Percentiles rank a stretch among this genome's conserved stretches.
phyloP scores from a whole-genome alignment of 1,140 invertebrate species.

The Choristoneura fumiferana region DNA sequence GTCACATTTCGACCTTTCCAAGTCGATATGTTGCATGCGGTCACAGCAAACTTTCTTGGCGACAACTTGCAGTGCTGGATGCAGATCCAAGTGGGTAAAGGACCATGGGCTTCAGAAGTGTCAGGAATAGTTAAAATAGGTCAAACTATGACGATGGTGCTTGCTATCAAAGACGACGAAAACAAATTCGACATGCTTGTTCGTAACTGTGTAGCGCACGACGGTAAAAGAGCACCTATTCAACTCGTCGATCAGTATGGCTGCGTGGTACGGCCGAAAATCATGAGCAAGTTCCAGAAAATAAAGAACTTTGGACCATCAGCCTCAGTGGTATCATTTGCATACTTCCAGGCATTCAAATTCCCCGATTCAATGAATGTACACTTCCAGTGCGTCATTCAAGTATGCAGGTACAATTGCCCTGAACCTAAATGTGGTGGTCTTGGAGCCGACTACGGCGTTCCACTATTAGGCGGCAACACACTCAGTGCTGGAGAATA shows the following conservation, averaged over 20 bases:
- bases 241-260: slow-evolving; percentile 95
- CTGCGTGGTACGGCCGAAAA: slow-evolving; percentile 94
- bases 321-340: slow-evolving; percentile 95
- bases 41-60: slow-evolving; percentile 95
- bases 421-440: slow-evolving; percentile 93
- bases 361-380: slow-evolving; percentile 98
- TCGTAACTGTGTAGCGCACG: slow-evolving; percentile 95
- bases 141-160: slow-evolving; percentile 97
- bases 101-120: slow-evolving; percentile 96
- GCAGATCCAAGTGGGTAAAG: slow-evolving; percentile 97
- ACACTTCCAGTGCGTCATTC: slow-evolving; percentile 97
- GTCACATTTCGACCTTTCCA: slow-evolving; percentile 96
- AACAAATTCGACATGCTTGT: slow-evolving; percentile 98
- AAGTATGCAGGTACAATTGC: slow-evolving; percentile 95
- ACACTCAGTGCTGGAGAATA: slow-evolving; percentile 82
- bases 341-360: slow-evolving; percentile 98
- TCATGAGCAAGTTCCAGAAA: slow-evolving; percentile 97
- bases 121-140: slow-evolving; percentile 97
- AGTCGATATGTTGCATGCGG: slow-evolving; percentile 95
- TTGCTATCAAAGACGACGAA: slow-evolving; percentile 96
- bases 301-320: slow-evolving; percentile 97
- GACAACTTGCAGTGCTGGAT: slow-evolving; percentile 98
- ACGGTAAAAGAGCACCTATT: slow-evolving; percentile 94
- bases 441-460: slow-evolving; percentile 84
- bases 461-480: slow-evolving; percentile 81